Evolutionary conservation across 2,888 invertebrate genomes (phyloP).

Genomic region (Eupithecia subfuscata): DNA sequence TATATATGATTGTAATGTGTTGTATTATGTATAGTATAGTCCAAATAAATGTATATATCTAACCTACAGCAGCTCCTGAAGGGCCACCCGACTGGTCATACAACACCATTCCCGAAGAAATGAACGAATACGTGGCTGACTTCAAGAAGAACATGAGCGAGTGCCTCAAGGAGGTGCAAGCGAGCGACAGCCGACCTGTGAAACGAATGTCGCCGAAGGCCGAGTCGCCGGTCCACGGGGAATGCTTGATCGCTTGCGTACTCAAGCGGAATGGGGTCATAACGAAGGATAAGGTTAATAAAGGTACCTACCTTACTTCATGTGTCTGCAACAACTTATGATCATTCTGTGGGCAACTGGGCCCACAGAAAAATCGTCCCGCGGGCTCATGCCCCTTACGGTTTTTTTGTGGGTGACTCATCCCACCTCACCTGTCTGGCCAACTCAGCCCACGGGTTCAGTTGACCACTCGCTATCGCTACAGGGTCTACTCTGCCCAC

Average conservation of each 20-base stretch:
- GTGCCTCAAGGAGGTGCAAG: conserved; percentile 73
- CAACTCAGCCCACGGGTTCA: too few species aligned
- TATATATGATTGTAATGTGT: too few species aligned
- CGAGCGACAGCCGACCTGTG: conserved; percentile 60
- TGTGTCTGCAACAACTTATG: not conserved
- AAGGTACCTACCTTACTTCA: conserved; percentile 56
- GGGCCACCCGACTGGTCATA: conserved; percentile 83
- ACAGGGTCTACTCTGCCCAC: too few species aligned
- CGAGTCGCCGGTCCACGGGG: conserved; percentile 74
- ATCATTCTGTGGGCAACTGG: too few species aligned
- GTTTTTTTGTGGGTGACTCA: too few species aligned
- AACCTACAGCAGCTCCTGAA: conserved; percentile 40
- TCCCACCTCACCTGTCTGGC: too few species aligned
- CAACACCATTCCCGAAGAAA: conserved; percentile 63
- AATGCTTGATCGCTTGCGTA: conserved; percentile 77
- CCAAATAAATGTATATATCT: too few species aligned
- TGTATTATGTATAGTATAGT: too few species aligned
- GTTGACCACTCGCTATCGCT: too few species aligned
- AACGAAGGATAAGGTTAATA: conserved; percentile 67
- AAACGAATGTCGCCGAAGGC: conserved; percentile 68
- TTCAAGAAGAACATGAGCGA: conserved; percentile 77
- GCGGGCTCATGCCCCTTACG: too few species aligned
- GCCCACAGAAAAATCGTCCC: too few species aligned
- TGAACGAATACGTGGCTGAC: conserved; percentile 60
- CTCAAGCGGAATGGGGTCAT: conserved; percentile 74